Evolutionary conservation across 2,888 invertebrate genomes (phyloP).

Genomic region (Pterobdella sp.): DNA sequence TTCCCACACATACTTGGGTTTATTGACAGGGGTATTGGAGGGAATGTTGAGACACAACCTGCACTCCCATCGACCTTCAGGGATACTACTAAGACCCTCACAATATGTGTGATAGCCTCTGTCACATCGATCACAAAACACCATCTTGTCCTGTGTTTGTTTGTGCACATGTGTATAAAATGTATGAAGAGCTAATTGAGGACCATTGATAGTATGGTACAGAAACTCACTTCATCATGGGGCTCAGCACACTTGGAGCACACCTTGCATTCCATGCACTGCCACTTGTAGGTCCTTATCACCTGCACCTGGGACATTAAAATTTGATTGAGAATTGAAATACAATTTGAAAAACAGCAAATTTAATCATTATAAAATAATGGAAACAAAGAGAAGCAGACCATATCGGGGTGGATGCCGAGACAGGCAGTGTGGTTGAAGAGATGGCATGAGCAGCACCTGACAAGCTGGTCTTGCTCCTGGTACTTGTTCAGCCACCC

Average conservation of each 20-base stretch:
- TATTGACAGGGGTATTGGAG: background rate
- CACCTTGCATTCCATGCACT: constrained; percentile 84
- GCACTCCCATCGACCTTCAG: constrained; percentile 83
- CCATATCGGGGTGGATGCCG: constrained; percentile 76
- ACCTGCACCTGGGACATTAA: too few relatives aligned
- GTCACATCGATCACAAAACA: constrained; percentile 89
- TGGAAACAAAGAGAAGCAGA: too few relatives aligned
- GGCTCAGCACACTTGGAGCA: constrained; percentile 75
- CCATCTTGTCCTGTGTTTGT: constrained; percentile 66
- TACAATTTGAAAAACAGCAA: too few relatives aligned
- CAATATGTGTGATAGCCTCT: constrained; percentile 87
- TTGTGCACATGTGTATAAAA: background rate
- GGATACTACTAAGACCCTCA: constrained; percentile 70
- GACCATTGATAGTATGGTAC: background rate
- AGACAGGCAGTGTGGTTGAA: constrained; percentile 74
- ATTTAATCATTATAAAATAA: too few relatives aligned
- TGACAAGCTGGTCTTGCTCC: constrained; percentile 56
- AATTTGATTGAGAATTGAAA: too few relatives aligned
- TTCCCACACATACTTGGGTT: constrained; percentile 7
- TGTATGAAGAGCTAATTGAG: background rate
- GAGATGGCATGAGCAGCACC: constrained; percentile 59
- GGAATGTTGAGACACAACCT: constrained; percentile 41
- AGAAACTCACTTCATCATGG: constrained; percentile 60
- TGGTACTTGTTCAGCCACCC: constrained; percentile 43
- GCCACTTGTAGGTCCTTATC: constrained; percentile 77